Conservation (phyloP, 2,797 vertebrate genomes). For the Alauda arvensis region DNA sequence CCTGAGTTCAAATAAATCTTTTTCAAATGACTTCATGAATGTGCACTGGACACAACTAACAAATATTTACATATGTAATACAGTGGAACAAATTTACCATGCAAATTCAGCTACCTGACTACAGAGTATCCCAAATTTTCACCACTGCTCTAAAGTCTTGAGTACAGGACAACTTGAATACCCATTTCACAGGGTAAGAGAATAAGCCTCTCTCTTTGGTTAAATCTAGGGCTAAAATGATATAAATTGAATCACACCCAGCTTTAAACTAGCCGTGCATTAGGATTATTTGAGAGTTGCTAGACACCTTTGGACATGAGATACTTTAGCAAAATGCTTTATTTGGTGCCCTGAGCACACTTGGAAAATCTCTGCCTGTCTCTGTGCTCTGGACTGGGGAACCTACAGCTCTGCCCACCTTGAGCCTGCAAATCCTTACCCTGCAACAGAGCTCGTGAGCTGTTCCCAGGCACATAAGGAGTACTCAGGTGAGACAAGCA, state of each 20-base stretch:
- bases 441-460: not conserved
- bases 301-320: not conserved
- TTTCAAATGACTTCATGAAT: not conserved
- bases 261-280: not conserved
- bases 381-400: not conserved
- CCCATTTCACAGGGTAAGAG: not conserved
- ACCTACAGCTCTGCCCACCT: not conserved
- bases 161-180: not conserved
- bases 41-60: not conserved
- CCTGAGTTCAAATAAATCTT: not conserved
- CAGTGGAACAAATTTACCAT: not conserved
- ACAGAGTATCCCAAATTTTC: not conserved
- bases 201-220: not conserved
- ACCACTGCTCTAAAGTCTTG: not conserved
- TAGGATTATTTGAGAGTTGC: not conserved
- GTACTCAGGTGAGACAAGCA: slow-evolving; percentile 14
- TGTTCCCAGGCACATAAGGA: slow-evolving; percentile 14
- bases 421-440: not conserved
- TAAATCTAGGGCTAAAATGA: not conserved
- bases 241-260: not conserved
- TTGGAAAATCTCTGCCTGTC: not conserved
- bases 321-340: not conserved
- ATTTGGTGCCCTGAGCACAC: not conserved
- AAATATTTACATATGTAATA: slow-evolving; percentile 13
- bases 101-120: not conserved